These are phyloP conservation scores for Halcyon chelicuti DNA, from an alignment of 2,797 vertebrate genomes.

Conservation along the genomic window DNA sequence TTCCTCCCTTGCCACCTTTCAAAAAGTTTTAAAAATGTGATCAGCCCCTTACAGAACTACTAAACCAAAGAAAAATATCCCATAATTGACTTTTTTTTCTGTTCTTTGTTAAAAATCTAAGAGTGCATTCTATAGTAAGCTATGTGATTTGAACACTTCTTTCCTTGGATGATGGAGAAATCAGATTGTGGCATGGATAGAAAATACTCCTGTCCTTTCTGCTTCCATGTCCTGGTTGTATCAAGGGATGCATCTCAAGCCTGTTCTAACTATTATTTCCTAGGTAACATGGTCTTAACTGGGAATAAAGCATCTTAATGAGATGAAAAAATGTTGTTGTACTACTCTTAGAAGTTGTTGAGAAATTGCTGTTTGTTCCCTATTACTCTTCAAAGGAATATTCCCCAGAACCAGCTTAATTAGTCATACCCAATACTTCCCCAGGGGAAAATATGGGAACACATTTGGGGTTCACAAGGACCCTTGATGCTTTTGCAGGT, in stretches of 20 bases:
- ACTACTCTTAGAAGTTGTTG: background rate
- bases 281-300: background rate
- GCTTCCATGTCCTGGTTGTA: background rate
- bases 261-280: background rate
- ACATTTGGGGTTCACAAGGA: background rate
- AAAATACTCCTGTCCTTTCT: background rate
- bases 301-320: background rate
- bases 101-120: background rate
- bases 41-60: background rate
- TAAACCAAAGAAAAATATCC: background rate
- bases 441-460: background rate
- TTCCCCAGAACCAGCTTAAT: background rate
- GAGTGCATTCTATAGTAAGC: background rate
- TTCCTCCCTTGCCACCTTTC: background rate
- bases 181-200: background rate
- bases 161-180: background rate
- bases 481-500: background rate
- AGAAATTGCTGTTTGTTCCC: background rate
- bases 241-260: background rate
- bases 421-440: background rate
- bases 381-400: background rate
- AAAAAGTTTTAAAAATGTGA: background rate
- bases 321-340: background rate
- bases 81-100: background rate
- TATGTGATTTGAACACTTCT: background rate